Evolutionary conservation across 2,113 vertebrate genomes (phyloP).

Genomic region (Tragelaphus imberbis): DNA sequence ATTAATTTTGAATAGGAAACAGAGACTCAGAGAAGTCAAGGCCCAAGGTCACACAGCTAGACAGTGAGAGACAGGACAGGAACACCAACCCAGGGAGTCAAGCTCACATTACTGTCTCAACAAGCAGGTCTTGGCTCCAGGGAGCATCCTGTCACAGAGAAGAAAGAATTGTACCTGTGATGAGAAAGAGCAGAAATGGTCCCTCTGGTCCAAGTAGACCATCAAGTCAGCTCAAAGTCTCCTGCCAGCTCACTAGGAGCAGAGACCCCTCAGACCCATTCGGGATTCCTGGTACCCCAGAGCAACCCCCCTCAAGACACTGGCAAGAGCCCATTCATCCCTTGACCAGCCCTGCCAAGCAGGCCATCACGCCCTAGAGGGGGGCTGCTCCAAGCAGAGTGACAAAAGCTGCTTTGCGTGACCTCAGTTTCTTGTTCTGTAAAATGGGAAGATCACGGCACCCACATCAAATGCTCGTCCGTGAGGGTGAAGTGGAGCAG

Average conservation of each 20-base stretch:
- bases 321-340: not conserved
- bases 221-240: not conserved
- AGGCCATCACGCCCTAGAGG: not conserved
- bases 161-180: not conserved
- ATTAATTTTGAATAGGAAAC: not conserved
- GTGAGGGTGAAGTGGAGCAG: not conserved
- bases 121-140: not conserved
- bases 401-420: not conserved
- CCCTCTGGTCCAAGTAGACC: not conserved
- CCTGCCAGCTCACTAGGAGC: not conserved
- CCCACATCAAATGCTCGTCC: not conserved
- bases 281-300: not conserved
- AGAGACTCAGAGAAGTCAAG: not conserved
- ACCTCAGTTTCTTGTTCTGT: not conserved
- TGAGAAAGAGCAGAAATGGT: not conserved
- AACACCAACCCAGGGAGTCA: not conserved
- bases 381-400: not conserved
- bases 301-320: not conserved
- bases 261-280: not conserved
- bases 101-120: not conserved
- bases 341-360: not conserved
- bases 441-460: not conserved
- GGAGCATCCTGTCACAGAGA: not conserved
- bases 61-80: not conserved
- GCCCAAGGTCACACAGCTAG: not conserved